Conservation (phyloP, 1,140 invertebrate genomes). For the Papilio polyxenes region DNA sequence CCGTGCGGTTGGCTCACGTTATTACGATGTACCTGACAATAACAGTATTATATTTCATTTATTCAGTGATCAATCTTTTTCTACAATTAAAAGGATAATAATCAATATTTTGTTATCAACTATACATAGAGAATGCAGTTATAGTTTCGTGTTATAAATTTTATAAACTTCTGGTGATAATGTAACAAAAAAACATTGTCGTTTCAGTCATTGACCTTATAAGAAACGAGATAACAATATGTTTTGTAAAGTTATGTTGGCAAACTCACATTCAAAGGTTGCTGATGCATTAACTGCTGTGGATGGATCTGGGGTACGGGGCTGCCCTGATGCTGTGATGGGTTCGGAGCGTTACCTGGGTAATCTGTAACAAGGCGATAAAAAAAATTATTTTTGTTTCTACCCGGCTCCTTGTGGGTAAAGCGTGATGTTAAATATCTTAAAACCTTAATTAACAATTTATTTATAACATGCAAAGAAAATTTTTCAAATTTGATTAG, state of each 20-base stretch:
- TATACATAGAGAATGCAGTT: too few relatives aligned
- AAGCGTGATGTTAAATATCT: neutral
- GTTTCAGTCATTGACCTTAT: too few relatives aligned
- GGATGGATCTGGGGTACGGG: conserved; percentile 60
- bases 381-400: neutral
- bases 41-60: neutral
- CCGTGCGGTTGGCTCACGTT: conserved; percentile 51
- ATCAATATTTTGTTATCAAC: too few relatives aligned
- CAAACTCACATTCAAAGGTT: neutral
- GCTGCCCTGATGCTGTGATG: conserved; percentile 55
- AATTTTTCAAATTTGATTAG: neutral
- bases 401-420: neutral
- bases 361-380: conserved; percentile 48
- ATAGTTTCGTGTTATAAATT: too few relatives aligned
- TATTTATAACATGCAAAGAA: neutral
- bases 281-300: conserved; percentile 62
- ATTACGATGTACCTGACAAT: conserved; percentile 38
- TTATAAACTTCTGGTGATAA: too few relatives aligned
- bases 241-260: too few relatives aligned
- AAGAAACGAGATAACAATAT: too few relatives aligned
- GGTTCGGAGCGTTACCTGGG: conserved; percentile 42
- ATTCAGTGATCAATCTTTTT: neutral
- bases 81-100: too few relatives aligned
- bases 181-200: too few relatives aligned
- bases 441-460: neutral